Percentiles rank a stretch among this genome's conserved stretches.
phyloP scores from a whole-genome alignment of 2,888 invertebrate species.

The Camptogramma bilineatum region DNA sequence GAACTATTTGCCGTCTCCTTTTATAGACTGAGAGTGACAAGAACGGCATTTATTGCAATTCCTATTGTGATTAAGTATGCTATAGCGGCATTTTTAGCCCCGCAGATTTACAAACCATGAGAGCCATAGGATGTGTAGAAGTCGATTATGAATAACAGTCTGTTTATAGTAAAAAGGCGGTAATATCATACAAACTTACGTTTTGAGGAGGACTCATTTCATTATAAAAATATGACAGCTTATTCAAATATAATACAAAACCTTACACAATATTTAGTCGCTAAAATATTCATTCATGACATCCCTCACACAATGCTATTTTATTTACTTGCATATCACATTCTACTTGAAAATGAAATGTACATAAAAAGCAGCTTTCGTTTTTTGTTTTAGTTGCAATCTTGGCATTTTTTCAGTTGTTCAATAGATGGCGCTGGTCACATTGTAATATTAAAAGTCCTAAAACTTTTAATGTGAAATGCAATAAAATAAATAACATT shows the following conservation, averaged over 20 bases:
- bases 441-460: neutral
- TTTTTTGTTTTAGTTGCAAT: neutral
- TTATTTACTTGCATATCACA: slow-evolving; percentile 1
- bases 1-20: no score
- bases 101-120: no score
- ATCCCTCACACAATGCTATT: neutral
- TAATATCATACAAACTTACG: neutral
- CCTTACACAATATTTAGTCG: slow-evolving; percentile 5
- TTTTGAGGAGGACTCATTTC: slow-evolving; percentile 2
- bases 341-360: neutral
- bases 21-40: no score
- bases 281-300: slow-evolving; percentile 1
- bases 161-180: neutral
- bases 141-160: no score
- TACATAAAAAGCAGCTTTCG: no score
- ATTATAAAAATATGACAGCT: slow-evolving; percentile 10
- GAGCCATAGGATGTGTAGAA: no score
- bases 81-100: no score
- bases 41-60: no score
- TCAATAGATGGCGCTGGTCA: neutral
- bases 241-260: slow-evolving; percentile 6
- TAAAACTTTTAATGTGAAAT: neutral
- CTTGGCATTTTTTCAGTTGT: neutral
- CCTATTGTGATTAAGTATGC: no score
- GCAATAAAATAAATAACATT: slow-evolving; percentile 1